A percentile compares a stretch with the other conserved stretches of the same genome.
Evolutionary conservation across 1,140 invertebrate species (phyloP).

Genomic region (Zaprionus capensis): DNA sequence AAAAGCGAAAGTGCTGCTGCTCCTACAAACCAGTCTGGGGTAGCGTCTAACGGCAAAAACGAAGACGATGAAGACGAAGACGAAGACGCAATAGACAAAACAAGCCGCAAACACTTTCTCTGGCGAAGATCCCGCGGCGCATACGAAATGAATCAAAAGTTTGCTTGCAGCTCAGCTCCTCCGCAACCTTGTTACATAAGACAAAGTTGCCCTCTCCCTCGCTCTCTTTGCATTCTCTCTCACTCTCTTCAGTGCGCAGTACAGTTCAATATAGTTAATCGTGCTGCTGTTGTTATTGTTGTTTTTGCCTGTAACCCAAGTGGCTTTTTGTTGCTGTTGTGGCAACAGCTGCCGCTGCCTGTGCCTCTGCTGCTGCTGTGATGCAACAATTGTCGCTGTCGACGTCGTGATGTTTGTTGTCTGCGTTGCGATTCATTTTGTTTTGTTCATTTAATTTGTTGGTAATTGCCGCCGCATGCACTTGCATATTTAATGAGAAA

Average conservation of each 20-base stretch:
- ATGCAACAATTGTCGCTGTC: constrained; percentile 33
- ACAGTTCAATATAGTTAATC: constrained; percentile 62
- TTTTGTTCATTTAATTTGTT: constrained; percentile 79
- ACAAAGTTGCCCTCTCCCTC: background rate
- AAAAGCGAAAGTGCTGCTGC: constrained; percentile 68
- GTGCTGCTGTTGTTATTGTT: constrained; percentile 11
- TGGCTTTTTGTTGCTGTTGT: constrained; percentile 33
- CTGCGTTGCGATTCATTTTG: constrained; percentile 35
- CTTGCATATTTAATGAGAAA: constrained; percentile 76
- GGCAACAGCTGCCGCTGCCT: constrained; percentile 20
- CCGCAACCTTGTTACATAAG: constrained; percentile 72
- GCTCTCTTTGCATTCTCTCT: constrained; percentile 8
- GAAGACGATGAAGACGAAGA: constrained; percentile 25
- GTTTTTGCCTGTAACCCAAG: constrained; percentile 57
- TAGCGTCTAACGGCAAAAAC: constrained; percentile 19
- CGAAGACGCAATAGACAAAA: constrained; percentile 24
- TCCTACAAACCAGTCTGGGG: constrained; percentile 54
- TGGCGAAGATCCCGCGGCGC: constrained; percentile 60
- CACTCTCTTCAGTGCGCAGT: constrained; percentile 34
- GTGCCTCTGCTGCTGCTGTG: constrained; percentile 27
- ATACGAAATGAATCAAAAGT: constrained; percentile 72
- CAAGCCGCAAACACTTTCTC: constrained; percentile 59
- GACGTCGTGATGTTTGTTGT: constrained; percentile 52
- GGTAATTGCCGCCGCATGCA: constrained; percentile 79
- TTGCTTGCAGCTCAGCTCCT: constrained; percentile 60